Evolutionary conservation across 2,113 vertebrate species (phyloP), one percentile per base, ranked within the genome.

Genomic region (Rhombomys opimus): DNA sequence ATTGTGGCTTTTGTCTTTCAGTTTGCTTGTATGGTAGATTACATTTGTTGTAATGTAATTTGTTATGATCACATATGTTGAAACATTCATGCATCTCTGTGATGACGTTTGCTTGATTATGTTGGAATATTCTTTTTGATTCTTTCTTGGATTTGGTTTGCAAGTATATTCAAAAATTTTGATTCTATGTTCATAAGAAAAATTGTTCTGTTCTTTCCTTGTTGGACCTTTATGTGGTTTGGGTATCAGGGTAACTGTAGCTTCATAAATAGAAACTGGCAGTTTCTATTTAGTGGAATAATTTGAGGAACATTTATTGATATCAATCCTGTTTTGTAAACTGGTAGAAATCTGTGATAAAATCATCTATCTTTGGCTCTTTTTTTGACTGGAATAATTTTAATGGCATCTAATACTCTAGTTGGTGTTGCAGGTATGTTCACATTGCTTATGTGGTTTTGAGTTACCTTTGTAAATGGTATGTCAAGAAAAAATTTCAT

Each of bases 191-290:
- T 5, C 30, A 14, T 54, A 54, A 35, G 27, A 17, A 2, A 27
- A 76, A 57, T 57, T 80, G 50, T 18, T 80, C 52, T 57, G 30
- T 54, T 50, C 41, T 54, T 80, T 57, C 52, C 32, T 75, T 41
- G 38, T 54, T 54, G 77, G 50, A 46, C 32, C 18, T 57, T 81
- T 57, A 57, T n/a, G 30, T 35, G 9, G 8, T 35, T 80, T 80
- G 30, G 17, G 50, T 80, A 54, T 20, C 52, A 81, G 18, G 78
- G 52, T 22, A 81, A 81, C 5, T 22, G 9, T 57, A 18, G 20
- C 32, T 5, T 81, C 27, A n/a, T n/a, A n/a, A 57, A 57, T 35
- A 10, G 52, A 0, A 18, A 57, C 9, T 0, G 0, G 17, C 18
- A 20, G 77, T 80, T 78, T 80, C 52, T 54, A 57, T 80, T 80